Evolutionary conservation across 2,888 invertebrate genomes (phyloP), one percentile per base, ranked within the genome.

Genomic region (Eupithecia tripunctaria): DNA sequence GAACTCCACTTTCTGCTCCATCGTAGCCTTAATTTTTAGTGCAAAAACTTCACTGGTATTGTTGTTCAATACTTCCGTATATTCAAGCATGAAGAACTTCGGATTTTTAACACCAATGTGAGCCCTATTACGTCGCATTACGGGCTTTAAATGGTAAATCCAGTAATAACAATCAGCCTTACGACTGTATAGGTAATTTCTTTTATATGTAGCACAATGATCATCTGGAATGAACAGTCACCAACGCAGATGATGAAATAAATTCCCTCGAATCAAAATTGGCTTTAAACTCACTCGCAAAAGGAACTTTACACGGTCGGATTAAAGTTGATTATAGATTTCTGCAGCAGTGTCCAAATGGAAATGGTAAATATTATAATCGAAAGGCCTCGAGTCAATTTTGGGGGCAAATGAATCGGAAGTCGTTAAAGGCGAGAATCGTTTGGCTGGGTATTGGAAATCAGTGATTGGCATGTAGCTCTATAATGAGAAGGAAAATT

Each of bases 341-440:
- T 67, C 32, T 51, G 29, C 27, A 41, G 47, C 62, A 59, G 59
- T 70, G 75, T 60, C 60, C 70, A 84, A 86, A 86, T 85, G 83
- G 81, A 85, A 86, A 85, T 83, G 82, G 85, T 85, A 86, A 86
- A 86, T 86, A 86, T 84, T 85, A 83, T 83, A 85, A 83, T 83
- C 82, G 80, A 56, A 81, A 80, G 81, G 82, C 78, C 81, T 80
- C 81, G 81, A 86, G 83, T 85, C 85, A 85, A 85, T 85, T 86
- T 85, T 80, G 83, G 76, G 78, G 83, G 79, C 84, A 85, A 85
- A 85, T 85, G 86, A 84, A 83, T 83, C 82, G 86, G 85, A 81
- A 83, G 79, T 83, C 85, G 82, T 85, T 85, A 84, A 74, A 79
- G 75, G 76, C 73, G 74, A 67, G 65, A 76, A 78, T 77, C 76